Evolutionary conservation across 2,113 vertebrate genomes (phyloP).

Genomic region (Lycaon pictus): DNA sequence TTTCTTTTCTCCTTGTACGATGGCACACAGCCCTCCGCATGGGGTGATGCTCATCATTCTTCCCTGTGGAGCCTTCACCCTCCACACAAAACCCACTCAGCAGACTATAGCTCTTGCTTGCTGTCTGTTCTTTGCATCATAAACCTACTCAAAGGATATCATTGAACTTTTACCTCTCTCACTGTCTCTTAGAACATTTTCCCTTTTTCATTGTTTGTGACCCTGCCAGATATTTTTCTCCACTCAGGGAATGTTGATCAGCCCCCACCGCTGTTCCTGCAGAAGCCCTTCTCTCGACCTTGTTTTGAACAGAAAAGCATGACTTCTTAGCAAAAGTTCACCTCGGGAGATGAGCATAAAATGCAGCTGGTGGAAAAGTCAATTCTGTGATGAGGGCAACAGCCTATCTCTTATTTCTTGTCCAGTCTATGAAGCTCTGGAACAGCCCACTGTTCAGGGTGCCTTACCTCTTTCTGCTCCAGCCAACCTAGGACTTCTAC

Average conservation of each 20-base stretch:
- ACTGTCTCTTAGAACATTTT: background rate
- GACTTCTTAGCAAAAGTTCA: background rate
- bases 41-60: background rate
- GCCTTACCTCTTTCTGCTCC: background rate
- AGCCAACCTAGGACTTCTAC: background rate
- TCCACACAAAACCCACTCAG: background rate
- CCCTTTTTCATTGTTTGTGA: background rate
- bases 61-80: background rate
- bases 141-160: background rate
- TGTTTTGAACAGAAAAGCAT: background rate
- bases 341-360: background rate
- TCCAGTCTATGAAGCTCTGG: background rate
- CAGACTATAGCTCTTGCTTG: background rate
- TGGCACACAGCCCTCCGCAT: rapidly evolving
- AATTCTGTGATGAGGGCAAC: background rate
- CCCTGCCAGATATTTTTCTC: background rate
- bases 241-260: background rate
- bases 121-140: background rate
- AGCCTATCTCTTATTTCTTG: background rate
- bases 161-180: background rate
- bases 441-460: background rate
- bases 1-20: background rate
- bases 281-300: background rate
- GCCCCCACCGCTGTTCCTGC: background rate
- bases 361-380: background rate